A percentile compares a stretch with the other conserved stretches of the same genome.
These are phyloP conservation scores for Hypocryptadius cinnamomeus DNA, from an alignment of 2,113 vertebrate genomes.

Conservation along the genomic window DNA sequence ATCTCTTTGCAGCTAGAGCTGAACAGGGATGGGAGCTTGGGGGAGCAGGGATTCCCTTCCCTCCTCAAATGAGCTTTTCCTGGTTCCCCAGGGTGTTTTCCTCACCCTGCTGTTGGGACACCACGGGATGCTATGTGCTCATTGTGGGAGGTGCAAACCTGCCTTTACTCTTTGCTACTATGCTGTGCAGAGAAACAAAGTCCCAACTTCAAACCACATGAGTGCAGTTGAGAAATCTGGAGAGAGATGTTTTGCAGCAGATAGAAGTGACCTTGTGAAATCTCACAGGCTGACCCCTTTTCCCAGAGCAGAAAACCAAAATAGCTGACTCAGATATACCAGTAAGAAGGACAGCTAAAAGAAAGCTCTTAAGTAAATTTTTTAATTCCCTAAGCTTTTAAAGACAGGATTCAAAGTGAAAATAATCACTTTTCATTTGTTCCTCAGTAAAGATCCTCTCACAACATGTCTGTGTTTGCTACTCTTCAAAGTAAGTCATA, in stretches of 20 bases:
- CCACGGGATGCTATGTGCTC: rapidly evolving
- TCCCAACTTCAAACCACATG: too few species aligned
- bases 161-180: not conserved
- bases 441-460: not conserved
- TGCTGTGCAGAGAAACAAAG: not conserved
- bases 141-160: rapidly evolving
- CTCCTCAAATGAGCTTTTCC: not conserved
- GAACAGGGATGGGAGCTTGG: not conserved
- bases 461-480: rapidly evolving
- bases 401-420: not conserved
- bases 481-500: not conserved
- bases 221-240: not conserved
- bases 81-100: not conserved
- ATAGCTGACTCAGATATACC: not conserved
- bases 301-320: not conserved
- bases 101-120: not conserved
- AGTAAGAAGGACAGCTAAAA: not conserved
- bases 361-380: not conserved
- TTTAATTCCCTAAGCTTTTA: not conserved
- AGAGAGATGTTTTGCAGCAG: not conserved
- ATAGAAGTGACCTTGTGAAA: not conserved
- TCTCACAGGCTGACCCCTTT: not conserved
- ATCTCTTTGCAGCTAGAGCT: not conserved
- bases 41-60: not conserved
- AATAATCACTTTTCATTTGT: not conserved